phyloP scores from a whole-genome alignment of 2,888 invertebrate species.

The Lepidochrysops patricia region DNA sequence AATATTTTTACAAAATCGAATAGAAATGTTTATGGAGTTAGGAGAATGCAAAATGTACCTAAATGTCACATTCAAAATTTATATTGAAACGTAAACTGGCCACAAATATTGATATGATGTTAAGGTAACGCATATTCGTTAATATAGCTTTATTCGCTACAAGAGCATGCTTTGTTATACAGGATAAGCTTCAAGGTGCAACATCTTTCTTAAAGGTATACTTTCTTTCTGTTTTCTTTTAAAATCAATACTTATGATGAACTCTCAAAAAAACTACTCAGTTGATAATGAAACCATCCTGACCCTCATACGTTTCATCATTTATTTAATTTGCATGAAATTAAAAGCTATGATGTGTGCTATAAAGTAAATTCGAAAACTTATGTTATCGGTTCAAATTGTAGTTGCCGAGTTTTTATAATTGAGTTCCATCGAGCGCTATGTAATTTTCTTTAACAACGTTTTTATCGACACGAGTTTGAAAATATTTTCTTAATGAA shows the following conservation, averaged over 20 bases:
- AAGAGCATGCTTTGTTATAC: too few species aligned
- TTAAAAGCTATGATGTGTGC: not conserved
- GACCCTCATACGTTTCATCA: not conserved
- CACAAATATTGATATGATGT: too few species aligned
- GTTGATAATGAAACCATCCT: not conserved
- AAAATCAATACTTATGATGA: too few species aligned
- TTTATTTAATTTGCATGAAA: not conserved
- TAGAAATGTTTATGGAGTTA: not conserved
- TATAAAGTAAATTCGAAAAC: not conserved
- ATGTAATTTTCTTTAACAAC: constrained; percentile 6
- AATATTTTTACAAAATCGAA: not conserved
- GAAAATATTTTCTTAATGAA: not conserved
- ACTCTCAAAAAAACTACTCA: too few species aligned
- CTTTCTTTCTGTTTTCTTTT: too few species aligned
- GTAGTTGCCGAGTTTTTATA: constrained; percentile 1
- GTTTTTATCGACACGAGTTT: constrained; percentile 2
- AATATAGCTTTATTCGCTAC: too few species aligned
- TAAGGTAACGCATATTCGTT: too few species aligned
- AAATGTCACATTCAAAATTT: too few species aligned
- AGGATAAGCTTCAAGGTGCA: too few species aligned
- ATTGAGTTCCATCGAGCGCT: constrained; percentile 11
- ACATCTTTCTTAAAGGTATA: too few species aligned
- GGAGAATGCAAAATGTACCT: too few species aligned
- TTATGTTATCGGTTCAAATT: not conserved
- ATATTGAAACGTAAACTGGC: too few species aligned